phyloP scores from a whole-genome alignment of 2,797 vertebrate species.

The Centropyge bicolor region DNA sequence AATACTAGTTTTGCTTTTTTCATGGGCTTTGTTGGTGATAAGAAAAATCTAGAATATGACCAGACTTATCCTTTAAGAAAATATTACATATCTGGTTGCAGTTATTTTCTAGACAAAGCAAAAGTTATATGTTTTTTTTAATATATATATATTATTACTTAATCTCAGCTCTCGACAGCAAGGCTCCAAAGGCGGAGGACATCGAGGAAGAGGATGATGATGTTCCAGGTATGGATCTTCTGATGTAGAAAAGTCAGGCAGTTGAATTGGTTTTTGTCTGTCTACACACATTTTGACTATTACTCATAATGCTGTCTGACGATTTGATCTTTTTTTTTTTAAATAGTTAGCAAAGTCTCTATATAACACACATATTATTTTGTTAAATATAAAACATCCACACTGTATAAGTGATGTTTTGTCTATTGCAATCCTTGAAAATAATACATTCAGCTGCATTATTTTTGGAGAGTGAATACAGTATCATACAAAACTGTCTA shows the following conservation, averaged over 20 bases:
- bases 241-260: not conserved
- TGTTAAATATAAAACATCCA: not conserved
- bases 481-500: not conserved
- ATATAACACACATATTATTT: too few relatives aligned
- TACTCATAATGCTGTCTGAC: not conserved
- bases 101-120: not conserved
- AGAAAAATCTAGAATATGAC: not conserved
- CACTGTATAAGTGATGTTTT: not conserved
- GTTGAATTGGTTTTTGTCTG: not conserved
- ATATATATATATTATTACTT: too few relatives aligned
- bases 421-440: not conserved
- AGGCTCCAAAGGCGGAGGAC: slow-evolving; percentile 95
- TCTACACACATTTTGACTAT: not conserved
- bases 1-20: not conserved
- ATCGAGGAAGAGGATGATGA: slow-evolving; percentile 98
- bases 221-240: slow-evolving; percentile 89
- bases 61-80: too few relatives aligned
- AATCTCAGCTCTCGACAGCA: slow-evolving; percentile 94
- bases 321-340: not conserved
- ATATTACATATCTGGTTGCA: not conserved
- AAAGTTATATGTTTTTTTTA: slow-evolving; percentile 1
- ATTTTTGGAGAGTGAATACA: not conserved
- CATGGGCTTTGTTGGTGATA: not conserved
- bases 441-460: not conserved
- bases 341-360: not conserved